Conservation (phyloP, 2,797 vertebrate genomes). For the Lagorchestes hirsutus region DNA sequence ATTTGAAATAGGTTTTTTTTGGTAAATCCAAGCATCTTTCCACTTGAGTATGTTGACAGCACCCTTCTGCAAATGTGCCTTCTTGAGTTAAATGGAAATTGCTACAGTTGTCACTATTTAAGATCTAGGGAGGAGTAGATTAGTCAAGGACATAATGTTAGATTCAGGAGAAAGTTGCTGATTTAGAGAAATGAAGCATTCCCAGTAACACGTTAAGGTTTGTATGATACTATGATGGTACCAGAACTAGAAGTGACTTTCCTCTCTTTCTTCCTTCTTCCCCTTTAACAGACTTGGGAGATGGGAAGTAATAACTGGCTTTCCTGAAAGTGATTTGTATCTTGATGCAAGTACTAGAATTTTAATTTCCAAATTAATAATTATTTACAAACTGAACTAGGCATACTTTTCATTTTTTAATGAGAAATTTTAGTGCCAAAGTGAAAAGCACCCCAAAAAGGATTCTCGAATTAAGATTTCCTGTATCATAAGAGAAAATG, state of each 20-base stretch:
- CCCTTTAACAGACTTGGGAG: slow-evolving; percentile 44
- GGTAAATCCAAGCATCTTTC: slow-evolving; percentile 85
- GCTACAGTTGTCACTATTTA: slow-evolving; percentile 68
- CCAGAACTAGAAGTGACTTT: fast-evolving
- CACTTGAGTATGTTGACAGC: slow-evolving; percentile 81
- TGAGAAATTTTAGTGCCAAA: background rate
- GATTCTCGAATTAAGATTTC: background rate
- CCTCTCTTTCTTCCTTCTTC: background rate
- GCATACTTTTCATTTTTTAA: background rate
- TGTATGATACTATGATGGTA: background rate
- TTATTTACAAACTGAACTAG: background rate
- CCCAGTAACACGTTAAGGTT: background rate
- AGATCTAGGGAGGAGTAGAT: slow-evolving; percentile 71
- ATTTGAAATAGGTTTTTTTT: slow-evolving; percentile 85
- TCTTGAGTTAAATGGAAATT: slow-evolving; percentile 81
- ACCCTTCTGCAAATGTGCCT: slow-evolving; percentile 76
- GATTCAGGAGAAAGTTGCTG: slow-evolving; percentile 29
- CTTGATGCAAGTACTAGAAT: slow-evolving; percentile 18
- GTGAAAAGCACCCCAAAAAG: background rate
- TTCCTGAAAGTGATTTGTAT: slow-evolving; percentile 30
- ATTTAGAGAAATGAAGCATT: slow-evolving; percentile 19
- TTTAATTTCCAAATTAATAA: background rate
- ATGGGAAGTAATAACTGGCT: slow-evolving; percentile 32
- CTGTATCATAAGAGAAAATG: background rate
- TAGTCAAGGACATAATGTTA: slow-evolving; percentile 68